Evolutionary conservation across 2,113 vertebrate genomes (phyloP), one percentile per base, ranked within the genome.

Genomic region (Sinocyclocheilus anshuiensis): DNA sequence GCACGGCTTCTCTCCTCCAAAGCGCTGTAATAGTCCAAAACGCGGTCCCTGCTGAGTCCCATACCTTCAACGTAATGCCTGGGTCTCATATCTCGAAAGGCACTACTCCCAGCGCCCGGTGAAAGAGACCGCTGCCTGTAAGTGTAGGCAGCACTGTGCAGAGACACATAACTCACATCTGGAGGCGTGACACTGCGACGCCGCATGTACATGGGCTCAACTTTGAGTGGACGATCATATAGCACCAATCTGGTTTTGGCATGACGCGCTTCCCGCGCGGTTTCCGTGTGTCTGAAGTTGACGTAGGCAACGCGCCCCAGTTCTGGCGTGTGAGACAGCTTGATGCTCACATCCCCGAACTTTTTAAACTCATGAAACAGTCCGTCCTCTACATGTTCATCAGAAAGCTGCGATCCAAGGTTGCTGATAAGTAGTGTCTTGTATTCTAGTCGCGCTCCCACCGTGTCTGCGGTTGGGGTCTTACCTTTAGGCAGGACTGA

Each of bases 341-440:
- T 99, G 81, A 99, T 95, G 80, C 97, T 99, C 63, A 99, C 98
- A 90, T 99, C 97, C 2, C 98, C 97, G 87, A 98, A 99, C 92
- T 97, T 97, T 92, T 98, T 97, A 90, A 99, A 99, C 92, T 99
- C 97, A 83, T 97, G 98, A 88, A 99, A 99, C 48, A 99, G 95
- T 20, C 97, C 95, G 90, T 99, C 98, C 93, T 99, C 98, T 81
- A 99, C 95, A 89, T 97, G 96, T 92, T 98, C 97, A 88, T 98
- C 97, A 1, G 97, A 95, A 61, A 99, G 94, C 92, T 97, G 96
- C 5, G 97, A 96, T 88, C 97, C 97, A 85, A 99, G 93, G 94
- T 97, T 98, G 90, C 97, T 98, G 90, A 99, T 96, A 75, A 99
- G 95, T 86, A 99, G 93, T 8, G 97, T 99, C 89, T 99, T 99